Evolutionary conservation across 2,888 invertebrate species (phyloP), one percentile per base, ranked within the genome.

Genomic region (Tetheella fluctuosa): DNA sequence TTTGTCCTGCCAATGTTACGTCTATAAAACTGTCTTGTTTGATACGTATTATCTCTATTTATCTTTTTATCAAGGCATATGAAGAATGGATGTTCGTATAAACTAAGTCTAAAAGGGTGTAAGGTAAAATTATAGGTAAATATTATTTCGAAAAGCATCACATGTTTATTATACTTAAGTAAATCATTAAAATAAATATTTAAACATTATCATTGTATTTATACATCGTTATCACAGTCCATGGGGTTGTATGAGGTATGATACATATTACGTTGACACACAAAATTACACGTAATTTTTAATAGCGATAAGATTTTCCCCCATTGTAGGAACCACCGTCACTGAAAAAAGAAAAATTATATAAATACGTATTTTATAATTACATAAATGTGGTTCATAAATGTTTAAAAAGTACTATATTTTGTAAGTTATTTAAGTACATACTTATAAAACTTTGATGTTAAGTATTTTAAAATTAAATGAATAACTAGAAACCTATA

Each of bases 211-310:
- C 5, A 48, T 48, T 48, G 48, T 20, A 20, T 48, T 48, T 48
- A 48, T 20, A 48, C n/a, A 62, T 78, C 71, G 71, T 81, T 90
- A 90, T 90, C 91, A 91, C 91, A 90, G 90, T 85, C 84, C 85
- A 76, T 70, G 77, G 68, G 77, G 20, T 71, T 74, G 61, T 54
- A 66, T 86, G 87, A 89, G 89, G 86, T 81, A 83, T 77, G 71
- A 64, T 67, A 67, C 57, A 63, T 59, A 66, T 52, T 56, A 34
- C 48, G 42, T 20, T 10, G 48, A 48, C n/a, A 48, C 20, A 10
- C 42, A 60, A 37, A 57, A 63, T 48, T 37, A 65, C 59, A 23
- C 0, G 30, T 15, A 10, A 30, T 53, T 57, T 63, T 69, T 63
- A 79, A 62, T 77, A 80, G 52, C 79, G 74, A 65, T 81, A 83